These are phyloP conservation scores for Saccostrea echinata DNA, from an alignment of 1,140 invertebrate genomes.

Conservation along the genomic window DNA sequence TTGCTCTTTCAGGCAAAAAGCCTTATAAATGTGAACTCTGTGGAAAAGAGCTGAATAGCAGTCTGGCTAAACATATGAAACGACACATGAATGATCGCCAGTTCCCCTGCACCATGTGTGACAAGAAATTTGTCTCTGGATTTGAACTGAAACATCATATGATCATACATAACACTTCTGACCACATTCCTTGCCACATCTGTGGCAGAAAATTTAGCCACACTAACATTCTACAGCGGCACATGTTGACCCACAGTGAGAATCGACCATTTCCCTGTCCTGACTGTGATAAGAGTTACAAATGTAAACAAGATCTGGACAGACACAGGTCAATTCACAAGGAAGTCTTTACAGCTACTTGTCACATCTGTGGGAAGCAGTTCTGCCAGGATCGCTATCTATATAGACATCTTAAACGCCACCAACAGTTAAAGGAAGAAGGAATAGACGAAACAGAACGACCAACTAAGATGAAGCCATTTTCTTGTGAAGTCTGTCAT, in stretches of 20 bases:
- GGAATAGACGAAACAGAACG: neutral
- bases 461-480: neutral
- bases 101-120: conserved; percentile 35
- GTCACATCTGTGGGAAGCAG: conserved; percentile 45
- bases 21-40: conserved; percentile 42
- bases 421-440: conserved; percentile 6
- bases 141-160: conserved; percentile 42
- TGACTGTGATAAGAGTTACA: conserved; percentile 27
- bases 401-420: conserved; percentile 31
- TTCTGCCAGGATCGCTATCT: conserved; percentile 37
- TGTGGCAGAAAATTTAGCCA: conserved; percentile 27
- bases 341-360: neutral
- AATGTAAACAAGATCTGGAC: conserved; percentile 40
- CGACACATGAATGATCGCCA: conserved; percentile 41
- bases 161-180: conserved; percentile 6
- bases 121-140: conserved; percentile 41
- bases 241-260: conserved; percentile 30
- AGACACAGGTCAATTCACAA: conserved; percentile 17
- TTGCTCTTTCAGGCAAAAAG: conserved; percentile 2
- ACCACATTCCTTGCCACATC: conserved; percentile 32
- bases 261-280: conserved; percentile 30
- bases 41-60: conserved; percentile 41
- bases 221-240: conserved; percentile 28
- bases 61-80: conserved; percentile 33
- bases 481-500: conserved; percentile 20